Evolutionary conservation across 2,113 vertebrate species (phyloP).

Genomic region (Serinus canaria): DNA sequence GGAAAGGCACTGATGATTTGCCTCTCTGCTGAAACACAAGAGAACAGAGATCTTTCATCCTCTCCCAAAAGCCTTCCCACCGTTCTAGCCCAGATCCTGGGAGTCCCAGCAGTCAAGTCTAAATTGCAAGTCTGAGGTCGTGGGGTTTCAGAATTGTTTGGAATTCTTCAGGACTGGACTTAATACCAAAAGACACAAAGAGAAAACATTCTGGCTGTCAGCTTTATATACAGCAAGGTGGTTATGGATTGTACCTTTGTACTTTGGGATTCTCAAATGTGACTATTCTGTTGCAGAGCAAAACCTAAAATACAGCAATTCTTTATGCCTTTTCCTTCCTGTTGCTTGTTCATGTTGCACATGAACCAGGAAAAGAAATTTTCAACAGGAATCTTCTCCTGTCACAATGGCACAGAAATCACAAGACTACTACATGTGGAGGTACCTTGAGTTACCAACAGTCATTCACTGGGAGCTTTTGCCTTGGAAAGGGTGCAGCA

Average conservation of each 20-base stretch:
- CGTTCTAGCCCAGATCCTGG: accelerated
- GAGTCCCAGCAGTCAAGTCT: not conserved
- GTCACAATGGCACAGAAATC: accelerated
- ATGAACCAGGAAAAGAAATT: not conserved
- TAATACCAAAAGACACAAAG: not conserved
- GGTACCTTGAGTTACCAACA: not conserved
- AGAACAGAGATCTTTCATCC: constrained; percentile 1
- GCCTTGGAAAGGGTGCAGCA: not conserved
- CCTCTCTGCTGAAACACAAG: constrained; percentile 74
- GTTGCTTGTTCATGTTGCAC: not conserved
- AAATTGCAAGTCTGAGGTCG: not conserved
- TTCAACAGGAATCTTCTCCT: not conserved
- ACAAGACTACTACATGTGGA: not conserved
- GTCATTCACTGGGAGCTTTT: not conserved
- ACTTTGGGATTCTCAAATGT: not conserved
- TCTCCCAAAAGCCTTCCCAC: not conserved
- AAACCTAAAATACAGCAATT: not conserved
- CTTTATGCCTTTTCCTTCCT: not conserved
- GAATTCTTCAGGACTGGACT: not conserved
- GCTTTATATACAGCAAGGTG: not conserved
- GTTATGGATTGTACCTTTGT: not conserved
- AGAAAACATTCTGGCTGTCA: not conserved
- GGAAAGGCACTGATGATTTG: constrained; percentile 50
- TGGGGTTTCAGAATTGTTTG: accelerated
- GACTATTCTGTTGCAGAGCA: not conserved